A percentile compares a stretch with the other conserved stretches of the same genome.
Conservation (phyloP, 2,888 invertebrate genomes). For the Xestia c-nigrum region DNA sequence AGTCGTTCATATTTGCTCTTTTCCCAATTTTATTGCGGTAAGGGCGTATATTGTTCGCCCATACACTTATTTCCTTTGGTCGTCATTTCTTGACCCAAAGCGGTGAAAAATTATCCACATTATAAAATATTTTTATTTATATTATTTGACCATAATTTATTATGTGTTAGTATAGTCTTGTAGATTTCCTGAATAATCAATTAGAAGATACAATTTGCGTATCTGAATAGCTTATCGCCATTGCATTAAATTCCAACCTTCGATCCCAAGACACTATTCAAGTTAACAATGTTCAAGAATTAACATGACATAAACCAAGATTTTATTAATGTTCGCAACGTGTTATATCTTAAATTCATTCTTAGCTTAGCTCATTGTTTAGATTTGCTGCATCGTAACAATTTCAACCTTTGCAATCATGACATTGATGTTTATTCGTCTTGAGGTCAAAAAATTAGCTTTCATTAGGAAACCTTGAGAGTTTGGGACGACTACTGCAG, state of each 20-base stretch:
- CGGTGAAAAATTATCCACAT: background rate
- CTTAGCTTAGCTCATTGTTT: slow-evolving; percentile 18
- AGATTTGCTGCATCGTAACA: background rate
- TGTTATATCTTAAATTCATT: slow-evolving; percentile 25
- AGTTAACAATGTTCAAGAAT: slow-evolving; percentile 3
- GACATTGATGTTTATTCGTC: slow-evolving; percentile 24
- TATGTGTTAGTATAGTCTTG: background rate
- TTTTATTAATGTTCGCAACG: slow-evolving; percentile 4
- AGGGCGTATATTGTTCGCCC: background rate
- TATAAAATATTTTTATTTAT: no score
- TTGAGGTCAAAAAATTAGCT: slow-evolving; percentile 20
- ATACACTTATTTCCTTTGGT: background rate
- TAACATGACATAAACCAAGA: background rate
- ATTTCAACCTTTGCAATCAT: slow-evolving; percentile 11
- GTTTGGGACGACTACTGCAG: slow-evolving; percentile 12
- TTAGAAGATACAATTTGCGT: background rate
- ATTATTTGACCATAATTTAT: background rate
- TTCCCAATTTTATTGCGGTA: background rate
- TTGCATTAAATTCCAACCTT: slow-evolving; percentile 12
- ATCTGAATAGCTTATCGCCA: slow-evolving; percentile 19
- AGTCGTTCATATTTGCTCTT: background rate
- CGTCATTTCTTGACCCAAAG: background rate
- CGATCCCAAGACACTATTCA: background rate
- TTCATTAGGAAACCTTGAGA: slow-evolving; percentile 51
- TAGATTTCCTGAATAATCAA: slow-evolving; percentile 8